These are phyloP conservation scores for Coracopsis vasa DNA, from an alignment of 2,113 vertebrate genomes.

Conservation along the genomic window DNA sequence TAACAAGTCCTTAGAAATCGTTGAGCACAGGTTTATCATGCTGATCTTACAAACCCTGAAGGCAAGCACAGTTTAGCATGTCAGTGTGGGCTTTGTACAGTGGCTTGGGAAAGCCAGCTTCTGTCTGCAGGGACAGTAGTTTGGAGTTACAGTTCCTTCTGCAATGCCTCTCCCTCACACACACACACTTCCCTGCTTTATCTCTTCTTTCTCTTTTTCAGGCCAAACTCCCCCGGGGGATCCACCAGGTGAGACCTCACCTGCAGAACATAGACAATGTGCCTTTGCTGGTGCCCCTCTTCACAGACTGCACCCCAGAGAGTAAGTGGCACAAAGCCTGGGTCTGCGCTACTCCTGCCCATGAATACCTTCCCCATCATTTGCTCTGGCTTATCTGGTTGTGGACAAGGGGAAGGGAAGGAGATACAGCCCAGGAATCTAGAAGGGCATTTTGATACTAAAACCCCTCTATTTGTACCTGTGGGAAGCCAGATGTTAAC, in stretches of 20 bases:
- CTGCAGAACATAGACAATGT: slow-evolving; percentile 98
- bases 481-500: not conserved
- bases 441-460: not conserved
- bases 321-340: slow-evolving; percentile 77
- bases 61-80: not conserved
- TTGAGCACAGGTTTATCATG: not conserved
- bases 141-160: not conserved
- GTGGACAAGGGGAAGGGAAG: not conserved
- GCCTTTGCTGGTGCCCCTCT: slow-evolving; percentile 95
- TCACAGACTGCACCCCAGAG: slow-evolving; percentile 97
- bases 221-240: slow-evolving; percentile 97
- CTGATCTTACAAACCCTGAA: not conserved
- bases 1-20: not conserved
- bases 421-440: not conserved
- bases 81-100: not conserved
- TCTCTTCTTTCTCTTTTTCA: slow-evolving; percentile 55
- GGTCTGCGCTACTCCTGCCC: not conserved
- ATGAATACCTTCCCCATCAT: not conserved
- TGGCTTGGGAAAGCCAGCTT: not conserved
- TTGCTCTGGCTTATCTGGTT: not conserved
- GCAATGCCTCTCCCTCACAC: not conserved
- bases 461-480: not conserved
- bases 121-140: not conserved
- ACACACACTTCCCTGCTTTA: not conserved
- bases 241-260: slow-evolving; percentile 97